Percentiles rank a stretch among this genome's conserved stretches.
Evolutionary conservation across 2,113 vertebrate species (phyloP).

Genomic region (Chionodraco myersi): DNA sequence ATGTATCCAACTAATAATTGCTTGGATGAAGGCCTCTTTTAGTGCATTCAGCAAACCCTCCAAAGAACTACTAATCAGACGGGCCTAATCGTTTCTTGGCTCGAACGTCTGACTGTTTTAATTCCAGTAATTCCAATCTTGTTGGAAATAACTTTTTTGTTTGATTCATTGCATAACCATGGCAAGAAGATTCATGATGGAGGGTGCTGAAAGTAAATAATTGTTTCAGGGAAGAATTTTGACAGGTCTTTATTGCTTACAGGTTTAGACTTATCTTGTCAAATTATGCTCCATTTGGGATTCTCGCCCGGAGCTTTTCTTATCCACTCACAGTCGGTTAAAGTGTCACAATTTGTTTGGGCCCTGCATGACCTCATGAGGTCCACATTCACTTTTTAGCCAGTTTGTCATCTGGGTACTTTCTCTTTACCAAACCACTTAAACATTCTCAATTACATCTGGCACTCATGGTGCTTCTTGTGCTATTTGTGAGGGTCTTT

Average conservation of each 20-base stretch:
- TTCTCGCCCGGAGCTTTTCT: constrained; percentile 47
- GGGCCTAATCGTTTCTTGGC: constrained; percentile 68
- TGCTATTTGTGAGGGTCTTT: constrained; percentile 55
- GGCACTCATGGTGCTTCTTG: constrained; percentile 61
- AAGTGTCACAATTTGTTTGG: constrained; percentile 64
- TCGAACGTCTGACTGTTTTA: constrained; percentile 51
- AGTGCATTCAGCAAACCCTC: constrained; percentile 62
- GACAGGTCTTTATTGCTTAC: constrained; percentile 60
- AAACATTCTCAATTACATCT: constrained; percentile 50
- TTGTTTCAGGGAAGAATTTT: constrained; percentile 63
- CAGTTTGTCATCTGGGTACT: constrained; percentile 69
- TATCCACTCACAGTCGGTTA: constrained; percentile 48
- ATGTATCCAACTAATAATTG: constrained; percentile 64
- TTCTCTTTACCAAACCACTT: constrained; percentile 57
- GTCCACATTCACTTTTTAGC: constrained; percentile 54
- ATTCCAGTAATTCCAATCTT: constrained; percentile 53
- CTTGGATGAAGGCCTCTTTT: constrained; percentile 50
- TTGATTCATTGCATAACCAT: constrained; percentile 64
- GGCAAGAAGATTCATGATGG: constrained; percentile 57
- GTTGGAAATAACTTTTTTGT: constrained; percentile 56
- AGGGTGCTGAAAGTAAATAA: constrained; percentile 61
- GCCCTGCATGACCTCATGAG: constrained; percentile 40
- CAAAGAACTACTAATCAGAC: constrained; percentile 73
- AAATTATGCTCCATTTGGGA: constrained; percentile 52
- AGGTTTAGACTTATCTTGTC: constrained; percentile 67